Base-by-base conservation (phyloP, 2,797 vertebrate species). In the Melanotaenia trifasciata region DNA sequence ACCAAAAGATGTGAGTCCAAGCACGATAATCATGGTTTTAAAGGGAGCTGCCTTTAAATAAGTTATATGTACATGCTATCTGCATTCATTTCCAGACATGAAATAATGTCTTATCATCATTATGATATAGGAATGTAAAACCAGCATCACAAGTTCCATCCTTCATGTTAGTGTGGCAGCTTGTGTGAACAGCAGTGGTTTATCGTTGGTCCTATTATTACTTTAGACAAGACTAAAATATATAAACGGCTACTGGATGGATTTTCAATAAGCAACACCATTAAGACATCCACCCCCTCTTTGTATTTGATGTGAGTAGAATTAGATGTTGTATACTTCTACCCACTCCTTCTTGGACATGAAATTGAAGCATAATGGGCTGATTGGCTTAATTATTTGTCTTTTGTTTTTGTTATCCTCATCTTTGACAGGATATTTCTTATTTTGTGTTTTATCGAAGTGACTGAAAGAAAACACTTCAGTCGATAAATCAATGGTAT, bases 1-100 rank as follows among this genome's bases (percentile, higher is more conserved):
- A 76, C 74, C 71, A 80, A 63, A 69, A 74, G 57, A 71, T 22
- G 60, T 72, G 38, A 62, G 71, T 77, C 59, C 6, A 56, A 56
- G 53, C 53, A 26, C 3, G 5, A 67, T 54, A 67, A 75, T 80
- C 40, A 30, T 8, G 26, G 43, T 62, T 58, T 30, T 56, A 32
- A 71, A 51, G 58, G 56, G 38, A 70, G 61, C 28, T 57, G 50
- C 38, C 76, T 54, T 80, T 26, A 32, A 71, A 76, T 53, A 1
- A 43, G 6, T 14, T 14, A 38, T 38, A 22, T n/a, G 5, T 53
- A 24, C 12, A 0, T 57, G 5, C 3, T 35, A 6, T 64, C 24
- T 50, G 20, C 38, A 66, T 80, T 79, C 38, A 33, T 72, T 58
- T 9, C 3, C 32, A 22, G 11, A 59, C 8, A 18, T 0, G 24